Base-by-base conservation (phyloP, 1,140 invertebrate genomes). In the Teleogryllus occipitalis region DNA sequence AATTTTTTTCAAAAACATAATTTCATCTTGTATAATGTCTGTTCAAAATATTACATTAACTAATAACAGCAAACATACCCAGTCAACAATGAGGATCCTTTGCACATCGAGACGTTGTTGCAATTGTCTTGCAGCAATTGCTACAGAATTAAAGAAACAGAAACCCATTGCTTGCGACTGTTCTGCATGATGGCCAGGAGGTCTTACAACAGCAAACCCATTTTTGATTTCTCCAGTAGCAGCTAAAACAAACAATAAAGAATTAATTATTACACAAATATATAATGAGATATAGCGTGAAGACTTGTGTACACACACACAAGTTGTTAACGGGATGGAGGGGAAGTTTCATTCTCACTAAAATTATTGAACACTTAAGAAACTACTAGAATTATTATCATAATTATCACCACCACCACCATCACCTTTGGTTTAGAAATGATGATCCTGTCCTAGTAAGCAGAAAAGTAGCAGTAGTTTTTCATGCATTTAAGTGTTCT, bases 131-230 rank as follows among this genome's bases (percentile, higher is more conserved):
- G 98, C 96, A 46, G 98, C 97, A 82, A 99, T 96, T 12, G 97
- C 97, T n/a, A 99, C 92, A 72, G 97, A 98, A 89, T 99, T 99
- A 88, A 99, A 99, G 89, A 98, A 99, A 87, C 98, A 99, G 87
- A 99, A 99, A 77, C 98, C 98, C 97, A 99, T 99, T 10, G 97
- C 96, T 87, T 98, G 95, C 84, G 97, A 95, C 8, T 92, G 90
- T 88, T 99, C 98, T 2, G 98, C 98, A 87, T 99, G 98, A 88
- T 99, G 98, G 7, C 98, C 98, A 0, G 98, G 98, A 18, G 98
- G 98, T 82, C 98, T 90, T 12, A 99, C 98, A 65, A 99, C 93
- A 12, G 98, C 98, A 85, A 99, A 98, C 18, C 98, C 98, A 88
- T 98, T 98, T 85, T 92, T 90, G 21, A 97, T 90, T 83, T 94